Evolutionary conservation across 2,113 vertebrate genomes (phyloP), one percentile per base, ranked within the genome.

Genomic region (Aphelocoma coerulescens): DNA sequence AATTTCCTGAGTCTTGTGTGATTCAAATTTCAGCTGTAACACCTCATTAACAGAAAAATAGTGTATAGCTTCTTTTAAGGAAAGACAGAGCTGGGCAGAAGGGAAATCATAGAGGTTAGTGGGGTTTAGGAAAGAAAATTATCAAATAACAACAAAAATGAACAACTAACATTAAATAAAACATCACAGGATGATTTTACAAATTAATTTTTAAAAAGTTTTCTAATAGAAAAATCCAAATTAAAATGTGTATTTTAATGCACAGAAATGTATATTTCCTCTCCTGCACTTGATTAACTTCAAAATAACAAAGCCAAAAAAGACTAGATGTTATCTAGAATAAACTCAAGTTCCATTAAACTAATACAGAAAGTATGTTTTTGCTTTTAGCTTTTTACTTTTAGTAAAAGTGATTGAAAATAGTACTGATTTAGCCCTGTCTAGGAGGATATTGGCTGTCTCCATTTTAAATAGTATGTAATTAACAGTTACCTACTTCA

Each of bases 1-100:
- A 93, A 95, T 96, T 97, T 97, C 97, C 97, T 97, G 96, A 86
- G 87, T 67, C 96, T 91, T 96, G 65, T 97, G 96, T 97, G 79
- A 97, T 97, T 97, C 67, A 97, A 92, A 97, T 97, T 95, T 86
- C 69, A 89, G 67, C 62, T 72, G 67, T 93, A 95, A 88, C 87
- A 68, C 77, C 95, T 94, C 71, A 91, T 96, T 97, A 95, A 93
- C 72, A 76, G 79, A 75, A 79, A 93, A 95, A 91, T 83, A 82
- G 69, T 52, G n/a, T 93, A 57, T 57, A 75, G 46, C 44, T 91
- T 81, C 73, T 91, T 91, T 48, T 69, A 69, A 85, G 52, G 49
- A 55, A 89, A 91, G 61, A 65, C 44, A 58, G 74, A 82, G n/a
- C 62, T 85, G 43, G 57, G 48, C 33, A 83, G 43, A 87, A 95